A percentile compares a stretch with the other conserved stretches of the same genome.
These are phyloP conservation scores for Numida meleagris DNA, from an alignment of 2,113 vertebrate species.

Conservation along the genomic window DNA sequence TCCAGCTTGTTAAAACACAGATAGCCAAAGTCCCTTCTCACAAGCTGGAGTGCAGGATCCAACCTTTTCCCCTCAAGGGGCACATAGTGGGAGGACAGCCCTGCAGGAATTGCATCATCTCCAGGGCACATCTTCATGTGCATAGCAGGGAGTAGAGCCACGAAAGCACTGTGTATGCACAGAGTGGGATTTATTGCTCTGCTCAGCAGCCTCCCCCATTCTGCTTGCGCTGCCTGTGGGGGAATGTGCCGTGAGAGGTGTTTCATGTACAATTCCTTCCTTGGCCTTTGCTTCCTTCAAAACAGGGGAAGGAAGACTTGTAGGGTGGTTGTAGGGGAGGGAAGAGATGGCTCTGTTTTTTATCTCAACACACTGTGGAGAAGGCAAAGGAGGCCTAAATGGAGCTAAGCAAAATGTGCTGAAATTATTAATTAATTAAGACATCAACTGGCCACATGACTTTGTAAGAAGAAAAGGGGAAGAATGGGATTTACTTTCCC, in stretches of 20 bases:
- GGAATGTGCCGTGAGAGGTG: constrained; percentile 26
- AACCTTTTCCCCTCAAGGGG: not conserved
- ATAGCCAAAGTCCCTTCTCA: not conserved
- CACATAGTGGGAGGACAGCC: not conserved
- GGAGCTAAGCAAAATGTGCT: not conserved
- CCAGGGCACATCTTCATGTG: not conserved
- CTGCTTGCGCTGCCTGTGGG: not conserved
- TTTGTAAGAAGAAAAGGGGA: not conserved
- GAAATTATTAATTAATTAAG: not conserved
- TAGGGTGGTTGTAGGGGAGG: not conserved
- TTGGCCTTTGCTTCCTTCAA: not conserved
- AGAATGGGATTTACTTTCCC: not conserved
- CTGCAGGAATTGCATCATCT: not conserved
- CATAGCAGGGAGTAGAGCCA: not conserved
- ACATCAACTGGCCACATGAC: not conserved
- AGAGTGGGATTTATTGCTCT: constrained; percentile 58
- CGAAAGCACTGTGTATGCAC: rapidly evolving
- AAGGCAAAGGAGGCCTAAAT: not conserved
- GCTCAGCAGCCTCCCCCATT: not conserved
- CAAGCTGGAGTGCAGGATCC: not conserved
- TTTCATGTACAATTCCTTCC: constrained; percentile 18
- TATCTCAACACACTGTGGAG: rapidly evolving
- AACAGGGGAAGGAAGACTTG: not conserved
- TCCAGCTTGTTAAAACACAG: not conserved
- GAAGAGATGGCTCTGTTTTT: not conserved